Conservation (phyloP, 1,140 invertebrate genomes). For the Pseudomyrmex gracilis region DNA sequence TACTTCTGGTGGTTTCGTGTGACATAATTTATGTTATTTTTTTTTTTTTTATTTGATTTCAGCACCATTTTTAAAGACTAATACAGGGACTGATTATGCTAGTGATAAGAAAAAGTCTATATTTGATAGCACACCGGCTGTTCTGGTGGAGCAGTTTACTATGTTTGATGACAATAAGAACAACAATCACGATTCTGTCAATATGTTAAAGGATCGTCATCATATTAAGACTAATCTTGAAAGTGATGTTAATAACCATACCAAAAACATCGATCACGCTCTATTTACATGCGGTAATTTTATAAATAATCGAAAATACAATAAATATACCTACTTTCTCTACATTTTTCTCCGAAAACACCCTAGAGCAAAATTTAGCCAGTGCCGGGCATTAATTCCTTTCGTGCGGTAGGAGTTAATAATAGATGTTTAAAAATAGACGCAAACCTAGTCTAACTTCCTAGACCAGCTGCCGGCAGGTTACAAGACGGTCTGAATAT, state of each 20-base stretch:
- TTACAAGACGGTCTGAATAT: slow-evolving; percentile 61
- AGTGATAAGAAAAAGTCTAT: slow-evolving; percentile 70
- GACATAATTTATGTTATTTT: slow-evolving; percentile 8
- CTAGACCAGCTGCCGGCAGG: slow-evolving; percentile 61
- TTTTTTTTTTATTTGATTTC: slow-evolving; percentile 46
- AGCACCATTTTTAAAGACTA: slow-evolving; percentile 61
- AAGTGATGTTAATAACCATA: slow-evolving; percentile 69
- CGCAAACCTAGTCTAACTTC: slow-evolving; percentile 61
- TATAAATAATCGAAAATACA: slow-evolving; percentile 23
- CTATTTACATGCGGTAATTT: slow-evolving; percentile 75
- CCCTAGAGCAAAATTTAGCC: neutral
- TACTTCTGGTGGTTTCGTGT: slow-evolving; percentile 10
- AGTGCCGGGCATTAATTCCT: slow-evolving; percentile 25
- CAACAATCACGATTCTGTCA: slow-evolving; percentile 74
- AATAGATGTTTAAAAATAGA: slow-evolving; percentile 83
- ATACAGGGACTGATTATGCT: slow-evolving; percentile 50
- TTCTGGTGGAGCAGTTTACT: slow-evolving; percentile 63
- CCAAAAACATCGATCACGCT: slow-evolving; percentile 67
- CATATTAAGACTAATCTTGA: slow-evolving; percentile 71
- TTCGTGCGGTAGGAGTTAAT: slow-evolving; percentile 73
- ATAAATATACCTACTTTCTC: slow-evolving; percentile 41
- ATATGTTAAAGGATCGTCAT: slow-evolving; percentile 71
- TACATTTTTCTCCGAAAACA: slow-evolving; percentile 28
- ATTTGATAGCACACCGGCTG: slow-evolving; percentile 59
- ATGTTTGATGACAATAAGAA: slow-evolving; percentile 75